Evolutionary conservation across 2,113 vertebrate genomes (phyloP).

Genomic region (Ctenodactylus gundi): DNA sequence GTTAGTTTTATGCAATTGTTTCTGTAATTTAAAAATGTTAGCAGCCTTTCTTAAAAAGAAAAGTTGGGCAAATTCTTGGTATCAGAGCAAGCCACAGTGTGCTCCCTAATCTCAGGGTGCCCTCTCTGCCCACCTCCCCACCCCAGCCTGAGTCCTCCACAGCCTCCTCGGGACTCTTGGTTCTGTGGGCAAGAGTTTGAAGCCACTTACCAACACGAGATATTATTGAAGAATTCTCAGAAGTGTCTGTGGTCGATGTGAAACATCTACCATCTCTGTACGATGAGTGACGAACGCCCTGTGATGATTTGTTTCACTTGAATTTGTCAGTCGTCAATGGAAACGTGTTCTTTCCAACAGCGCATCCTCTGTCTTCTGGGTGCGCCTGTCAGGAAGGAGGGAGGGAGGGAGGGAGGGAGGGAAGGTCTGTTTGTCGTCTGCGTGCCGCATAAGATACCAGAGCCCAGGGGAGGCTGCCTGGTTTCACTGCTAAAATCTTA

Average conservation of each 20-base stretch:
- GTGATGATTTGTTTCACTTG: not conserved
- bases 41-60: not conserved
- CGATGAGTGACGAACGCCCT: not conserved
- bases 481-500: not conserved
- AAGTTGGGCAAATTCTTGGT: not conserved
- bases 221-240: not conserved
- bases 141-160: not conserved
- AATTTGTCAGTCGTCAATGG: not conserved
- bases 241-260: not conserved
- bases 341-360: not conserved
- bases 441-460: not conserved
- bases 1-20: not conserved
- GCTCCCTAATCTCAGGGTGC: not conserved
- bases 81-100: not conserved
- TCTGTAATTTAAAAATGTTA: not conserved
- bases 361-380: not conserved
- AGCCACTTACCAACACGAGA: not conserved
- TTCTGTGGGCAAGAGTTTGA: not conserved
- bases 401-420: too few relatives aligned
- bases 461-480: not conserved
- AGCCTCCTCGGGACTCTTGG: not conserved
- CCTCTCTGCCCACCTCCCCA: not conserved
- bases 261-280: not conserved
- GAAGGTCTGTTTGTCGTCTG: not conserved
- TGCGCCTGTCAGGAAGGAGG: not conserved